A percentile compares a stretch with the other conserved stretches of the same genome.
phyloP scores from a whole-genome alignment of 2,113 vertebrate species.

The Chaenocephalus aceratus region DNA sequence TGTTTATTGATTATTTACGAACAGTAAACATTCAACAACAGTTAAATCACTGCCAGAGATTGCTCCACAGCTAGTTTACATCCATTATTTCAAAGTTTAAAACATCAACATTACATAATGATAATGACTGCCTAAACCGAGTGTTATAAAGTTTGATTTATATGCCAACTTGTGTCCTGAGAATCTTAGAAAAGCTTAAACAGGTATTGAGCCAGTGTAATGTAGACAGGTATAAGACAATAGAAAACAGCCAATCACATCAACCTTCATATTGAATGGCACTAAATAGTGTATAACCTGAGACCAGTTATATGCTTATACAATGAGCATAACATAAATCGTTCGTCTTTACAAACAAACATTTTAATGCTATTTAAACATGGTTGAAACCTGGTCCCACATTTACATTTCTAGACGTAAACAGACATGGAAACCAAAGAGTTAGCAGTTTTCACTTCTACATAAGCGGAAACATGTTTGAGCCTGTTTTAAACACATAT shows the following conservation, averaged over 20 bases:
- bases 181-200: not conserved
- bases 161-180: not conserved
- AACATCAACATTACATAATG: not conserved
- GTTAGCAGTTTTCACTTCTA: not conserved
- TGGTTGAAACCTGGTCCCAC: too few relatives aligned
- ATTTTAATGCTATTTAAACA: too few relatives aligned
- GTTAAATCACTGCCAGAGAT: not conserved
- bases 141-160: too few relatives aligned
- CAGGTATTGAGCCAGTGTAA: not conserved
- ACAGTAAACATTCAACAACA: not conserved
- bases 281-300: too few relatives aligned
- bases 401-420: not conserved
- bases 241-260: not conserved
- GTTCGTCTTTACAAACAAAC: too few relatives aligned
- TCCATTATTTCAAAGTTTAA: not conserved
- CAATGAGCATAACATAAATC: too few relatives aligned
- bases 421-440: not conserved
- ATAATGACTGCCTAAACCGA: not conserved
- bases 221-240: not conserved
- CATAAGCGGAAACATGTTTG: not conserved
- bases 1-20: not conserved
- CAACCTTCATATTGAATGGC: not conserved
- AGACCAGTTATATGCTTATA: too few relatives aligned
- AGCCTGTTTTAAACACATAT: not conserved
- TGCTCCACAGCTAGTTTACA: not conserved